Evolutionary conservation across 2,113 vertebrate species (phyloP).

Genomic region (Caranx ignobilis): DNA sequence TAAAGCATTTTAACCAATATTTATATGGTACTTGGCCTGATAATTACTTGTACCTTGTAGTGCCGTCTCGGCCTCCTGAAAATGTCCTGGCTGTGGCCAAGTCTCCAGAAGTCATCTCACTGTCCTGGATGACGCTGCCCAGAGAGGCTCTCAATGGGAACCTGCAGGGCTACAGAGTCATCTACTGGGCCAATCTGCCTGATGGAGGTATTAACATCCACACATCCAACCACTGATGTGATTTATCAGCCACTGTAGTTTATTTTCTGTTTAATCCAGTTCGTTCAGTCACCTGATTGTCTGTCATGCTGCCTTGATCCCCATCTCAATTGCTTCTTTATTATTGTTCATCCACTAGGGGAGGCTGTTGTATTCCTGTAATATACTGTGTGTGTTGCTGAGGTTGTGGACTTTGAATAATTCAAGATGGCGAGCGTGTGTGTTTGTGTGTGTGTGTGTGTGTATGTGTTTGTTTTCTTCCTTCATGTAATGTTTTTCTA

Average conservation of each 20-base stretch:
- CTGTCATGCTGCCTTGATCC: not conserved
- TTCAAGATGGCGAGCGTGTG: not conserved
- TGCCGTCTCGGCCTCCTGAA: slow-evolving; percentile 95
- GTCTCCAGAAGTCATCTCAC: slow-evolving; percentile 96
- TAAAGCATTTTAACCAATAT: not conserved
- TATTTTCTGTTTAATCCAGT: not conserved
- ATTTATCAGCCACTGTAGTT: not conserved
- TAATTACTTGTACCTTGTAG: slow-evolving; percentile 74
- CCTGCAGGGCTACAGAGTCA: slow-evolving; percentile 97
- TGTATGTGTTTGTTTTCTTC: not conserved
- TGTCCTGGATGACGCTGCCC: slow-evolving; percentile 94
- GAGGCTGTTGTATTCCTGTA: slow-evolving; percentile 42
- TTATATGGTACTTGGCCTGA: not conserved
- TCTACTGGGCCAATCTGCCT: slow-evolving; percentile 98
- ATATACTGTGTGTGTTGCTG: not conserved
- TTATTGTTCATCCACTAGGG: slow-evolving; percentile 53
- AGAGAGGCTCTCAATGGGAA: slow-evolving; percentile 97
- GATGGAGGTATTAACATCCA: slow-evolving; percentile 90
- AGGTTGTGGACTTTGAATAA: not conserved
- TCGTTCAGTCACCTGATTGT: not conserved
- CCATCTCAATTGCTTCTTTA: not conserved
- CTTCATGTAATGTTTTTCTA: not conserved
- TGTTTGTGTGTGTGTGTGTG: not conserved
- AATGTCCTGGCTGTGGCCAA: slow-evolving; percentile 96
- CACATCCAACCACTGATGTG: not conserved